Conservation (phyloP, 2,888 invertebrate genomes). For the Alloplasta piceator region DNA sequence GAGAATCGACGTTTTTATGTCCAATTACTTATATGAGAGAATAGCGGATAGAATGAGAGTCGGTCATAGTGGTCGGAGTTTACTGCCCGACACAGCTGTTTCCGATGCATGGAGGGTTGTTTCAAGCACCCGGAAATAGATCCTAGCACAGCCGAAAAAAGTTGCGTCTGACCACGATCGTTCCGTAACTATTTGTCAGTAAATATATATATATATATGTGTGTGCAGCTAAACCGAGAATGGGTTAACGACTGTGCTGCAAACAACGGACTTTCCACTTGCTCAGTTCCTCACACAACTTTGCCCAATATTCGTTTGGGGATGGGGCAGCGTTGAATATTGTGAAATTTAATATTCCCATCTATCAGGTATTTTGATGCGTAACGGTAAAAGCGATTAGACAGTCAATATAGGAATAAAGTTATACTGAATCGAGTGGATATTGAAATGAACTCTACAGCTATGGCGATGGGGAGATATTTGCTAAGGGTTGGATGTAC, state of each 20-base stretch:
- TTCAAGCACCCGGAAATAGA: conserved; percentile 39
- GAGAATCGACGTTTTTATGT: conserved; percentile 69
- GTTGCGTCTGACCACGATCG: conserved; percentile 47
- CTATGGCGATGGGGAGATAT: too few species aligned
- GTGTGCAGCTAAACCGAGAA: too few species aligned
- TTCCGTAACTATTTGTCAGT: conserved; percentile 38
- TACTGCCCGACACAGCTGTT: conserved; percentile 63
- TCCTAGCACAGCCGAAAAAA: conserved; percentile 31
- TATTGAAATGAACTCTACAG: too few species aligned
- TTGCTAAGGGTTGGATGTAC: too few species aligned
- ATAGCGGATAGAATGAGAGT: conserved; percentile 54
- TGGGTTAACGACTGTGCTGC: conserved; percentile 3
- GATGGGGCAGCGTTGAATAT: too few species aligned
- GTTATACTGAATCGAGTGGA: too few species aligned
- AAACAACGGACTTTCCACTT: not conserved
- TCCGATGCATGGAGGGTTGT: conserved; percentile 54
- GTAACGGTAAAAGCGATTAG: too few species aligned
- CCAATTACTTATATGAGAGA: conserved; percentile 69
- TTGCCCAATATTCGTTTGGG: too few species aligned
- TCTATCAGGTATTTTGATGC: too few species aligned
- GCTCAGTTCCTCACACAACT: not conserved
- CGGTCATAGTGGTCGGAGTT: conserved; percentile 55
- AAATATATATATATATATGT: too few species aligned
- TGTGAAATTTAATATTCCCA: too few species aligned
- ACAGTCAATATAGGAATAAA: too few species aligned